These are phyloP conservation scores for Augochlorella aurata DNA, from an alignment of 2,888 invertebrate species.

Conservation along the genomic window DNA sequence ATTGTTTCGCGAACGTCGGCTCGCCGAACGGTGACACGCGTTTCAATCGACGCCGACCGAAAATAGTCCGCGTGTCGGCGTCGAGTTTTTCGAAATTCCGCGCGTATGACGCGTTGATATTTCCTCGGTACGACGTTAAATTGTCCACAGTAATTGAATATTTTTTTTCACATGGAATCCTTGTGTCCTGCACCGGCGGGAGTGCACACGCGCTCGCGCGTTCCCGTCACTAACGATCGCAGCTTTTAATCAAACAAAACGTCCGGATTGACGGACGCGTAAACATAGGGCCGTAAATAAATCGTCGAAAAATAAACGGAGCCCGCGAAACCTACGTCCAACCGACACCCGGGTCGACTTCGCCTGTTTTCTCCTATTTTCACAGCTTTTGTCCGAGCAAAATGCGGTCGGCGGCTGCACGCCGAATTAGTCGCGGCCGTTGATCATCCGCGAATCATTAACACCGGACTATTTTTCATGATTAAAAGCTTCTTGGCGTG, in stretches of 20 bases:
- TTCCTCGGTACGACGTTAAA: conserved; percentile 20
- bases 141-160: conserved; percentile 45
- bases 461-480: not conserved
- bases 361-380: not conserved
- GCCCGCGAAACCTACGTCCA: conserved; percentile 34
- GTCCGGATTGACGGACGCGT: conserved; percentile 54
- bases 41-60: not conserved
- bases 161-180: conserved; percentile 51
- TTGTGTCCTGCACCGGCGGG: conserved; percentile 28
- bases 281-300: conserved; percentile 59
- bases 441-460: not conserved
- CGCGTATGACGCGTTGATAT: not conserved
- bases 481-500: too few species aligned
- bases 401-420: too few species aligned
- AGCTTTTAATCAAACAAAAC: conserved; percentile 66
- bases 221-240: conserved; percentile 56
- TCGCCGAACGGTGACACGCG: not conserved
- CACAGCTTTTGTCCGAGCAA: not conserved
- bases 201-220: not conserved
- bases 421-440: not conserved
- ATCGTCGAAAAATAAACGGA: conserved; percentile 62
- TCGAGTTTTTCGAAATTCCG: not conserved
- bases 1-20: not conserved
- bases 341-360: not conserved
- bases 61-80: not conserved